Conservation (phyloP, 2,888 invertebrate genomes). For the Erebia aethiops region DNA sequence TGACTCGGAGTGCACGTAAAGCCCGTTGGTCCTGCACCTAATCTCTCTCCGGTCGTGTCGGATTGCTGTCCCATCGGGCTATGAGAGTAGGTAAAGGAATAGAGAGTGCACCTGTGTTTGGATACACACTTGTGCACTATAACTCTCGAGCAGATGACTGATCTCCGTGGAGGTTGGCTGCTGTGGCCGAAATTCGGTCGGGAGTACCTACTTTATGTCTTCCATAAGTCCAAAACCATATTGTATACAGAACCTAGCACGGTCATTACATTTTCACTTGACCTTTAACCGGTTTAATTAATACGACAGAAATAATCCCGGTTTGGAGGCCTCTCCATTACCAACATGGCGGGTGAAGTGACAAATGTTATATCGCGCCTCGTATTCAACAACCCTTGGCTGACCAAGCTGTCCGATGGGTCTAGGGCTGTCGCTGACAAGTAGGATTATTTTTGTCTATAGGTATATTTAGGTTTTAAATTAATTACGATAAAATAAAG, state of each 20-base stretch:
- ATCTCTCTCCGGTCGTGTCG: too few relatives aligned
- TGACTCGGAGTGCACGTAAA: too few relatives aligned
- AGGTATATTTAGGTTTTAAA: background rate
- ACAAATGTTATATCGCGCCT: conserved; percentile 63
- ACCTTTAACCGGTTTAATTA: conserved; percentile 65
- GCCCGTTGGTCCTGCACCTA: too few relatives aligned
- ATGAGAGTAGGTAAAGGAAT: too few relatives aligned
- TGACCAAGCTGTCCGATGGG: conserved; percentile 39
- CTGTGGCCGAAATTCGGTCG: too few relatives aligned
- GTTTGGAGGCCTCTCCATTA: conserved; percentile 52
- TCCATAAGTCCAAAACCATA: background rate
- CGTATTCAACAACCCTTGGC: conserved; percentile 43
- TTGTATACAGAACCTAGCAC: conserved; percentile 7
- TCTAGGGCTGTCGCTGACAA: conserved; percentile 26
- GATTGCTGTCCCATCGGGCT: too few relatives aligned
- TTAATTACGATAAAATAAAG: background rate
- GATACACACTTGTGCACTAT: too few relatives aligned
- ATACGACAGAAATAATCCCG: conserved; percentile 54
- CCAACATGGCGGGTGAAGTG: conserved; percentile 53
- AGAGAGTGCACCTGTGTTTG: too few relatives aligned
- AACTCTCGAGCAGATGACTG: too few relatives aligned
- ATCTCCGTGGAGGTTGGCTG: too few relatives aligned
- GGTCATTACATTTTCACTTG: conserved; percentile 43
- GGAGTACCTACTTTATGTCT: too few relatives aligned
- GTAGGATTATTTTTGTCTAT: background rate